Evolutionary conservation across 2,797 vertebrate genomes (phyloP), one percentile per base, ranked within the genome.

Genomic region (Diplodus puntazzo): DNA sequence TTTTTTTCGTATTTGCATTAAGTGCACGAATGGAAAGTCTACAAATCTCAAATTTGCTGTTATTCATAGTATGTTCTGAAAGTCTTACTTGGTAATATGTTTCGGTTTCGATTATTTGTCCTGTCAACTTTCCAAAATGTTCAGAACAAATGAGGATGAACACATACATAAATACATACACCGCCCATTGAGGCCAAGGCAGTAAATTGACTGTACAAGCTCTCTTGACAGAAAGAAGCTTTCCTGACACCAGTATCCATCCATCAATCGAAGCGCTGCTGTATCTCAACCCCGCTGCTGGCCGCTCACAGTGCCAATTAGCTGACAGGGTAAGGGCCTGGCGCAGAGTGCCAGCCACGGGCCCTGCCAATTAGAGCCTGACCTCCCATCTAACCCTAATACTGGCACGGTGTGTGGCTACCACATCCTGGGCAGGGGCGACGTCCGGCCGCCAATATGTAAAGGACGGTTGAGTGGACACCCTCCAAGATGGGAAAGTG

Each of bases 241-340:
- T 92, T 84, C 86, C 82, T 86, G 92, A 94, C 92, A 91, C 89
- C 77, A 77, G 89, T 83, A 89, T 84, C 89, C 84, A 93, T 93
- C 93, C 89, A 95, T 95, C 95, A 95, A 92, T 92, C 73, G 84
- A 79, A 85, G 64, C 17, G 14, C 75, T 69, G 79, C 78, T 1
- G 21, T 59, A 66, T 70, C 84, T 83, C 62, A 9, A 87, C 79
- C 73, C 77, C 25, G 52, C 74, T 45, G 81, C 80, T 77, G 88
- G 85, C 75, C 81, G 86, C 82, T 81, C 62, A 64, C 82, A 27
- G 88, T 90, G 95, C 94, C 95, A 96, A 96, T 96, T 94, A 96
- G 92, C 88, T 85, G 92, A 89, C 60, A 75, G 89, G 92, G 91
- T 93, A 90, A 92, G 81, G 69, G 76, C 74, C 76, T 87, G 76